Evolutionary conservation across 2,797 vertebrate genomes (phyloP), one percentile per base, ranked within the genome.

Genomic region (Clamator glandarius): DNA sequence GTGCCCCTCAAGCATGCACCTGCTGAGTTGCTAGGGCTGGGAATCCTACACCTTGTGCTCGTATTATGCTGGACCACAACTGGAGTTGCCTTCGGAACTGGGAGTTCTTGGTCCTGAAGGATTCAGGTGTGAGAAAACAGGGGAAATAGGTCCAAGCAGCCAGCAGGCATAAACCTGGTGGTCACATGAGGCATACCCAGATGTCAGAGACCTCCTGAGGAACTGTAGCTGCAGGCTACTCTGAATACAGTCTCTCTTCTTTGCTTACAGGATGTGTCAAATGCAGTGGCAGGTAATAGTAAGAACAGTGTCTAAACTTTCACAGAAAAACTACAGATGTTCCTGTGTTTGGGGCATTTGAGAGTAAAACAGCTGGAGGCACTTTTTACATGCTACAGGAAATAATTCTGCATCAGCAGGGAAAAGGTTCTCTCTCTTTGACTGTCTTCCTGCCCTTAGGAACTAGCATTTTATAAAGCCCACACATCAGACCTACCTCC

Each of bases 151-250:
- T 44, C 3, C 20, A 26, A 74, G 24, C 74, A 82, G 31, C 54
- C 66, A 52, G 52, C 54, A 77, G 79, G 76, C 36, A 54, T 25
- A 39, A 86, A 42, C 8, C 63, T 15, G 70, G 35, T 15, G 42
- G 21, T 28, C 3, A 0, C 1, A 2, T 10, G 46, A 24, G 52
- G 33, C 20, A 10, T 46, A 8, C 13, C 1, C 15, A 29, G 48
- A 5, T 33, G 42, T 31, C 66, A 61, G 66, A 33, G 68, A 69
- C 48, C 59, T 93, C 57, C 57, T 3, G 29, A n/a, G 78, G 57
- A 80, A n/a, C 23, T 17, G 19, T 15, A 57, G 70, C 55, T 46
- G 72, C 33, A 33, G 84, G 62, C 35, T 87, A 57, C 62, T 21
- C 33, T 20, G 50, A 42, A 17, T 29, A 21, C 39, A 35, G 50